phyloP scores from a whole-genome alignment of 2,113 vertebrate species.

The Myanophis thanlyinensis region DNA sequence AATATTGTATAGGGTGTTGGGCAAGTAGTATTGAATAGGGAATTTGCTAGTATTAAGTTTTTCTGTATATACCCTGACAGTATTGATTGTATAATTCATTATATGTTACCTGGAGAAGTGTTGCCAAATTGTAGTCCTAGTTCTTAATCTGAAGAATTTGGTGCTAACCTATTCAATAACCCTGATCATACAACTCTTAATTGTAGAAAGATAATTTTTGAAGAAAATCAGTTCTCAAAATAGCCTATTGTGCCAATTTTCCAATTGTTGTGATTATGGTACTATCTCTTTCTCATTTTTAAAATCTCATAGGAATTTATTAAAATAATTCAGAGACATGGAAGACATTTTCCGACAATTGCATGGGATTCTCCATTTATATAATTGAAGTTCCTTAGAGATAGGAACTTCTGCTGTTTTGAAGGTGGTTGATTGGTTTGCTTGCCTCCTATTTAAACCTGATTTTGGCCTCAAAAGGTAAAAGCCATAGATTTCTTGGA shows the following conservation, averaged over 20 bases:
- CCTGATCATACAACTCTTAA: neutral
- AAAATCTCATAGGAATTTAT: neutral
- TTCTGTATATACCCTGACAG: neutral
- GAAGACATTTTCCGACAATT: neutral
- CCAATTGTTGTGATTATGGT: neutral
- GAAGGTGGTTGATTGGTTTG: neutral
- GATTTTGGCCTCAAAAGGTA: neutral
- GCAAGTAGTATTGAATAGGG: neutral
- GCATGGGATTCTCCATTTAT: neutral
- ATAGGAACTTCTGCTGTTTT: neutral
- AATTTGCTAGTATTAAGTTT: neutral
- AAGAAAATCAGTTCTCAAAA: constrained; percentile 6
- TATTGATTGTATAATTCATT: neutral
- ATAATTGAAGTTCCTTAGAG: neutral
- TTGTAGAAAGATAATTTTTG: neutral
- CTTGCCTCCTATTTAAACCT: neutral
- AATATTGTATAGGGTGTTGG: neutral
- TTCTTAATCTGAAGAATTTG: neutral
- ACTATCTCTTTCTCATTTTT: neutral
- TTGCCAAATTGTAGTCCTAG: neutral
- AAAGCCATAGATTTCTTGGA: neutral
- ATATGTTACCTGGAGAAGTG: neutral
- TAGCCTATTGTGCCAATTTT: neutral
- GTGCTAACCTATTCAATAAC: neutral
- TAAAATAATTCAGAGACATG: neutral